These are phyloP conservation scores for Habrosyne pyritoides DNA, from an alignment of 2,888 invertebrate species.

Conservation along the genomic window DNA sequence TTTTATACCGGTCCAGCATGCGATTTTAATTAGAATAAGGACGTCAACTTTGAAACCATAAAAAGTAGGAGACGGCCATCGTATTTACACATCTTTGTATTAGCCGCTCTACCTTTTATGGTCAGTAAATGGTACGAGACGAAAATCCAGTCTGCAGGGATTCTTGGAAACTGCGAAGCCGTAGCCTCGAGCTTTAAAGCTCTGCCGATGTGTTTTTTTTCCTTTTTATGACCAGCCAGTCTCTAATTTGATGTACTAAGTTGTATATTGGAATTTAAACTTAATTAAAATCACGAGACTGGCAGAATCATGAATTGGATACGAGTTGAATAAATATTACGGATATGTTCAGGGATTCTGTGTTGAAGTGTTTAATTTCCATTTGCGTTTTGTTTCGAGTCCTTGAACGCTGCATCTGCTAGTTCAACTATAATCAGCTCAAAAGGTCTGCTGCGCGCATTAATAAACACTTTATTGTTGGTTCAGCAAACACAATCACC, in stretches of 20 bases:
- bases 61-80: neutral
- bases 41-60: neutral
- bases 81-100: conserved; percentile 18
- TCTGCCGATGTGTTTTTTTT: conserved; percentile 4
- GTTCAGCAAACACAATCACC: conserved; percentile 34
- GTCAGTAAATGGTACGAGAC: conserved; percentile 43
- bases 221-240: neutral
- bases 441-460: neutral
- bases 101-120: conserved; percentile 42
- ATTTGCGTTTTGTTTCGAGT: neutral
- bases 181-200: conserved; percentile 20
- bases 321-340: neutral
- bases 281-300: neutral
- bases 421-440: neutral
- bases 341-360: neutral
- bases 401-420: neutral
- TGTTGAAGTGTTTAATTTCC: neutral
- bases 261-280: neutral
- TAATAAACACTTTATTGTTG: conserved; percentile 19
- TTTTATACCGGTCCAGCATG: no score
- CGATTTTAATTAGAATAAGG: neutral
- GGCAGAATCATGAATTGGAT: neutral
- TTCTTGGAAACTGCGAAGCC: conserved; percentile 48
- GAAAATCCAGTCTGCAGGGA: conserved; percentile 48
- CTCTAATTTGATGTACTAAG: neutral